A percentile compares a stretch with the other conserved stretches of the same genome.
phyloP scores from a whole-genome alignment of 2,797 vertebrate species.

The Sebastes iracundus region DNA sequence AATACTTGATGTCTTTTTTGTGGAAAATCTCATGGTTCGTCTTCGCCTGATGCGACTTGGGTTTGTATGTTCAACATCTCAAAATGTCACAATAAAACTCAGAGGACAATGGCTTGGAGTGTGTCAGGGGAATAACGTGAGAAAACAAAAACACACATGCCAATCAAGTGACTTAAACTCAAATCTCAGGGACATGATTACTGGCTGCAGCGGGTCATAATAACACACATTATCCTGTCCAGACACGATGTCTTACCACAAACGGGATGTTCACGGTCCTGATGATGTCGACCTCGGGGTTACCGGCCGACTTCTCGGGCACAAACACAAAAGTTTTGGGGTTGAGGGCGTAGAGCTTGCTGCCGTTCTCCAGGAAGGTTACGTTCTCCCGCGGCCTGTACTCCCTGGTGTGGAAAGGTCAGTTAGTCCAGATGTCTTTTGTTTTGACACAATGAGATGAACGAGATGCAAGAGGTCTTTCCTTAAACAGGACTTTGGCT shows the following conservation, averaged over 20 bases:
- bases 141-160: neutral
- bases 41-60: neutral
- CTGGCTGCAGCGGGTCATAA: neutral
- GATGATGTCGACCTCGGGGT: slow-evolving; percentile 80
- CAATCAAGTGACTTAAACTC: neutral
- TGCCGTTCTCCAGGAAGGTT: slow-evolving; percentile 86
- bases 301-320: slow-evolving; percentile 81
- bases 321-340: slow-evolving; percentile 86
- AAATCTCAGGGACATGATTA: neutral
- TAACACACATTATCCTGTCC: neutral
- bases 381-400: slow-evolving; percentile 86
- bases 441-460: slow-evolving; percentile 14
- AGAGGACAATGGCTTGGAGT: slow-evolving; percentile 9
- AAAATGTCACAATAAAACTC: slow-evolving; percentile 16
- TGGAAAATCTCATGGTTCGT: neutral
- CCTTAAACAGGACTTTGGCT: neutral
- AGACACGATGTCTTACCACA: slow-evolving; percentile 75
- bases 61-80: neutral
- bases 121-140: neutral
- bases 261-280: slow-evolving; percentile 84
- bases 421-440: slow-evolving; percentile 41
- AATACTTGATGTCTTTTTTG: neutral
- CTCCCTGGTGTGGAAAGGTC: slow-evolving; percentile 73
- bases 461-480: neutral
- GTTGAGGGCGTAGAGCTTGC: slow-evolving; percentile 84